Percentiles rank a stretch among this genome's conserved stretches.
Conservation (phyloP, 2,797 vertebrate species). For the Perdix hodgsoniae region DNA sequence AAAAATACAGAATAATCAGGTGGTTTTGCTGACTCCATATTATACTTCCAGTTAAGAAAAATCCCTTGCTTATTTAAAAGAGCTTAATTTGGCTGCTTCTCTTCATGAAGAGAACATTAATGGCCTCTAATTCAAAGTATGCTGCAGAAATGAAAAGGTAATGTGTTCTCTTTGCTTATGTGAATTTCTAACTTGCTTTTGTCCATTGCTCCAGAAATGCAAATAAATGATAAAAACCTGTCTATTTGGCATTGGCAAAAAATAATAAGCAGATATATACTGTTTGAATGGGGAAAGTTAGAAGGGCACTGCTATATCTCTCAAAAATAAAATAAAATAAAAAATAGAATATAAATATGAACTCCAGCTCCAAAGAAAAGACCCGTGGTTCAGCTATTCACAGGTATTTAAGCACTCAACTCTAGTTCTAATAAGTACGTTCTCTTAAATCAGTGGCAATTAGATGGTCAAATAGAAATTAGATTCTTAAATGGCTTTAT, state of each 20-base stretch:
- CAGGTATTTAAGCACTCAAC: not conserved
- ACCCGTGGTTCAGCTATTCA: not conserved
- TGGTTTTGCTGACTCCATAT: constrained; percentile 19
- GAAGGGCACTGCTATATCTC: not conserved
- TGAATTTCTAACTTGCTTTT: not conserved
- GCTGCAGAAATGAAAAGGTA: not conserved
- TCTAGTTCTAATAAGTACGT: not conserved
- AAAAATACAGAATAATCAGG: constrained; percentile 32
- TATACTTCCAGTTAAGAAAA: constrained; percentile 20
- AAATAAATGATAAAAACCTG: not conserved
- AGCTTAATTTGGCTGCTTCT: constrained; percentile 41
- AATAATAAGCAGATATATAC: not conserved
- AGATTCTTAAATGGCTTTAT: not conserved
- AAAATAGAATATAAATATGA: not conserved
- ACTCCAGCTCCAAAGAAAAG: not conserved
- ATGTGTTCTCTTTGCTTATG: not conserved
- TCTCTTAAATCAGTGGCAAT: not conserved
- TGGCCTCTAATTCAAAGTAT: not conserved
- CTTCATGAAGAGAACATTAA: constrained; percentile 29
- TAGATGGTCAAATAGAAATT: constrained; percentile 8
- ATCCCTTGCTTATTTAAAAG: not conserved
- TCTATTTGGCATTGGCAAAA: not conserved
- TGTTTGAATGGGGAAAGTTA: not conserved
- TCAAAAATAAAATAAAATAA: not conserved
- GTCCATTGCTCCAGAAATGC: not conserved